phyloP scores from a whole-genome alignment of 2,888 invertebrate species.

The Lysandra bellargus region DNA sequence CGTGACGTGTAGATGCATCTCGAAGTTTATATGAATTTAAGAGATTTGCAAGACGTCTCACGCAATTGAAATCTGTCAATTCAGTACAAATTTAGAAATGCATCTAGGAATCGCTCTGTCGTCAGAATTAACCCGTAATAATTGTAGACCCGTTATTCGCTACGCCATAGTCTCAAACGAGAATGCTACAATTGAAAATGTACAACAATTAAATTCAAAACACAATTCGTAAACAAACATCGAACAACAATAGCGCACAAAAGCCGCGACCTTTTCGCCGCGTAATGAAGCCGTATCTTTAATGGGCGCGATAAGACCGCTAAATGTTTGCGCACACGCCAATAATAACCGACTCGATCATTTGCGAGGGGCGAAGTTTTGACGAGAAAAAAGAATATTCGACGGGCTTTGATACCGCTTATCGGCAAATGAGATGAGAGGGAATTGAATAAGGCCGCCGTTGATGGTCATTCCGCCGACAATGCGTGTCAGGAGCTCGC shows the following conservation, averaged over 20 bases:
- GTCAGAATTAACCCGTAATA: too few species aligned
- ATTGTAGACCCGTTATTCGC: too few species aligned
- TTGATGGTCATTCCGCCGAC: slow-evolving; percentile 42
- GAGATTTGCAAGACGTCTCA: too few species aligned
- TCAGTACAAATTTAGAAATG: too few species aligned
- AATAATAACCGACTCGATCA: slow-evolving; percentile 78
- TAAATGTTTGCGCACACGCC: slow-evolving; percentile 80
- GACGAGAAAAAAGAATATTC: slow-evolving; percentile 64
- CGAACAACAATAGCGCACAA: slow-evolving; percentile 47
- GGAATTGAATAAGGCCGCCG: slow-evolving; percentile 60
- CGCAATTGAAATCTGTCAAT: too few species aligned
- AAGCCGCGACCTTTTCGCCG: slow-evolving; percentile 53
- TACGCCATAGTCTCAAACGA: neutral
- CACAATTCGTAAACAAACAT: slow-evolving; percentile 45
- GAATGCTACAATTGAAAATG: slow-evolving; percentile 37
- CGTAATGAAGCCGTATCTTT: slow-evolving; percentile 80
- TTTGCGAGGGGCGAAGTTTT: slow-evolving; percentile 65
- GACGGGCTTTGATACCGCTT: slow-evolving; percentile 53
- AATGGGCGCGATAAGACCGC: slow-evolving; percentile 76
- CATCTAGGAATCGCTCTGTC: too few species aligned
- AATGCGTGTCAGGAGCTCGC: slow-evolving; percentile 30
- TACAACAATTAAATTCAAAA: slow-evolving; percentile 38
- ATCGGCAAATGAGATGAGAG: slow-evolving; percentile 63
- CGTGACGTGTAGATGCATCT: too few species aligned
- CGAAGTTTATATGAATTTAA: too few species aligned